Evolutionary conservation across 2,797 vertebrate species (phyloP), one percentile per base, ranked within the genome.

Genomic region (Chelonia mydas): DNA sequence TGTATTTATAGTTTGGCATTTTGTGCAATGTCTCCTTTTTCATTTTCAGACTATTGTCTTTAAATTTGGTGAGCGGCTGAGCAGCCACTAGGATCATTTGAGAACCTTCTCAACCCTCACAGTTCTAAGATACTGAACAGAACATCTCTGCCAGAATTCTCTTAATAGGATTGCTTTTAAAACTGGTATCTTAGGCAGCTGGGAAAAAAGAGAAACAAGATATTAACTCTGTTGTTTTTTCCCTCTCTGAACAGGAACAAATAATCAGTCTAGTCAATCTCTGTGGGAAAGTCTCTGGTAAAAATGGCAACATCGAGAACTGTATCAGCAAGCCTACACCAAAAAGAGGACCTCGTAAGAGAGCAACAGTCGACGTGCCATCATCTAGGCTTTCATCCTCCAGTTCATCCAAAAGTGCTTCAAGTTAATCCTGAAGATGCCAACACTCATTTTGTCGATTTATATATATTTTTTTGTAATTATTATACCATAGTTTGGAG

Each of bases 231-330:
- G 89, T 51, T 89, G 31, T 95, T 93, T 87, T 86, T 81, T 19
- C 2, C 0, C 57, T 3, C 93, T 41, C 45, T 19, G 11, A 91
- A 92, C 98, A 99, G 99, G 99, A 99, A 98, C 99, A 99, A 98
- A 99, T 99, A 96, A 99, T 99, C 98, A 99, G 98, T 97, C 98
- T 99, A 98, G 99, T 99, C 98, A 99, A 99, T 98, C 99, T 99
- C 97, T 99, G 99, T 90, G 99, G 99, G 87, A 99, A 99, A 97
- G 99, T 99, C 94, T 97, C 99, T 96, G 98, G 98, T 92, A 99
- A 99, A 97, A 99, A 98, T 3, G 97, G 98, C 94, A 98, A 99
- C 97, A 98, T 98, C 95, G 99, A 99, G 97, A 99, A 98, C 94
- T 98, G 98, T 98, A 97, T 99, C 96, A 97, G 98, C 98, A 99